phyloP scores from a whole-genome alignment of 2,888 invertebrate species.

The Athalia circularis region DNA sequence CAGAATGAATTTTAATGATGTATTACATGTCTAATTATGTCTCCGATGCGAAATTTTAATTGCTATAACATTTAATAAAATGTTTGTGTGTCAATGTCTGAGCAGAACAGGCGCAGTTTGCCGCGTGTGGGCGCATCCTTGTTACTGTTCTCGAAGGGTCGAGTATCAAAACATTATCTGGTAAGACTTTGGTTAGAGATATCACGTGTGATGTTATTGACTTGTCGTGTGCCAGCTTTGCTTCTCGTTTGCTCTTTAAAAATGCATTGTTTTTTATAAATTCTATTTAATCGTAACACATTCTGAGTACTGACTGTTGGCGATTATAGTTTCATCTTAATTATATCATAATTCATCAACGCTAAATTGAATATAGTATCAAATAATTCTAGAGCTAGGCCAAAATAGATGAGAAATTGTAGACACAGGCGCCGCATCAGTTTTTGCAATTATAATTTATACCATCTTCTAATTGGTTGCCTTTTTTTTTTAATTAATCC shows the following conservation, averaged over 20 bases:
- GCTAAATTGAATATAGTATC: neutral
- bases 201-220: slow-evolving; percentile 51
- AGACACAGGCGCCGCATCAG: too few relatives aligned
- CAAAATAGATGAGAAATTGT: too few relatives aligned
- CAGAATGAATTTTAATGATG: neutral
- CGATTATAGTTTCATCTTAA: neutral
- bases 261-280: neutral
- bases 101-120: slow-evolving; percentile 77
- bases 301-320: neutral
- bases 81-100: slow-evolving; percentile 52
- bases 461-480: too few relatives aligned
- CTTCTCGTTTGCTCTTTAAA: slow-evolving; percentile 39
- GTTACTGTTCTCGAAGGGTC: slow-evolving; percentile 73
- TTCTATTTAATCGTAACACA: neutral
- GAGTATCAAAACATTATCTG: slow-evolving; percentile 67
- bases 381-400: neutral
- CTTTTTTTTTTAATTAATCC: too few relatives aligned
- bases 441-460: too few relatives aligned
- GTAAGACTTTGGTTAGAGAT: slow-evolving; percentile 70
- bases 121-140: slow-evolving; percentile 78
- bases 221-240: slow-evolving; percentile 31
- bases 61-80: slow-evolving; percentile 24
- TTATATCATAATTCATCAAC: neutral
- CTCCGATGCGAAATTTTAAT: slow-evolving; percentile 59
- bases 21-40: slow-evolving; percentile 1